A percentile compares a stretch with the other conserved stretches of the same genome.
Conservation (phyloP, 2,888 invertebrate species). For the Meloe dianella region DNA sequence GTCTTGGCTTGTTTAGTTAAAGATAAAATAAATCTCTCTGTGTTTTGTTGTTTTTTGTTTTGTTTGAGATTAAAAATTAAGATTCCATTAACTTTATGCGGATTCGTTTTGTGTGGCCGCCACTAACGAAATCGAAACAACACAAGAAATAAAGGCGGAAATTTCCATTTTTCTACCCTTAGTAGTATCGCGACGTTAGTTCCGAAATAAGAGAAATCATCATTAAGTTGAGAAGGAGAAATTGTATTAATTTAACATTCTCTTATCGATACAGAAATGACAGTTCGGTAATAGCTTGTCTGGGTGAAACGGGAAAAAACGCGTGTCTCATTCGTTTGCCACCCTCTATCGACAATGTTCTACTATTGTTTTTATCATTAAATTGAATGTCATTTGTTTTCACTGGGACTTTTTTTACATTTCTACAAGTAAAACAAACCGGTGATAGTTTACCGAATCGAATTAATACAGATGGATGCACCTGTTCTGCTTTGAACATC, state of each 20-base stretch:
- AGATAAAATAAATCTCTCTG: constrained; percentile 47
- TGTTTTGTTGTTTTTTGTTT: constrained; percentile 29
- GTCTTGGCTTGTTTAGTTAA: constrained; percentile 44
- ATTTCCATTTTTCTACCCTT: background rate
- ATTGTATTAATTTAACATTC: constrained; percentile 40
- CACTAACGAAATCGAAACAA: background rate
- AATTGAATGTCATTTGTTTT: constrained; percentile 46
- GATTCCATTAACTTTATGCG: constrained; percentile 49
- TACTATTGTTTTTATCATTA: constrained; percentile 46
- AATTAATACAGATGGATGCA: constrained; percentile 17
- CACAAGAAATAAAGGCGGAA: background rate
- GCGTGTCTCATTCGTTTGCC: constrained; percentile 29
- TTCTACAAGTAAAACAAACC: constrained; percentile 1
- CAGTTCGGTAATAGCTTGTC: constrained; percentile 42
- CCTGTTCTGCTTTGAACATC: too few relatives aligned
- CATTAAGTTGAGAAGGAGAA: constrained; percentile 27
- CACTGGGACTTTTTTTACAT: constrained; percentile 24
- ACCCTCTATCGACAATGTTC: background rate
- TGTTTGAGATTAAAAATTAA: constrained; percentile 46
- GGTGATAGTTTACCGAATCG: background rate
- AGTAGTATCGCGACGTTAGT: background rate
- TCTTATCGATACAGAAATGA: constrained; percentile 42
- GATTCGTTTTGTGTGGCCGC: constrained; percentile 35
- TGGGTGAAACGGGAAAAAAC: constrained; percentile 29
- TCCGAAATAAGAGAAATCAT: background rate